Evolutionary conservation across 1,140 invertebrate genomes (phyloP), one percentile per base, ranked within the genome.

Genomic region (Lepidurus arcticus): DNA sequence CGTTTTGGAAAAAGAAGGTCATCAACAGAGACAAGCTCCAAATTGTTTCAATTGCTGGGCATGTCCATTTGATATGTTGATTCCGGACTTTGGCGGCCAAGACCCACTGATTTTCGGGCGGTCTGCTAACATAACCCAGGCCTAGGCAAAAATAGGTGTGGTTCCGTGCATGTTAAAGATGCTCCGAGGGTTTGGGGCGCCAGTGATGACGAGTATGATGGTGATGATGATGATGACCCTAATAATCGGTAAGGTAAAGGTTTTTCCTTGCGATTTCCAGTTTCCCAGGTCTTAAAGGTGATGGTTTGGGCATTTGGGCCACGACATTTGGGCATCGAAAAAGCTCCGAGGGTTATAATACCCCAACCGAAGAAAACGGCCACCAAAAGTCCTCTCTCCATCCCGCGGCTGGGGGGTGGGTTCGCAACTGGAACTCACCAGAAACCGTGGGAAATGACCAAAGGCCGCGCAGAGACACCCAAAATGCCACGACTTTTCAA

Each of bases 371-470:
- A 34, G 34, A 34, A 34, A 34, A 26, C 1, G 13, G 13, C 21
- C 21, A 65, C 47, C 47, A 65, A 13, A 6, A 65, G 53, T 13
- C 53, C 21, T 21, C 13, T 65, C 53, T 65, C 53, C 34, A 34
- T 34, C 34, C 53, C 13, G 53, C 13, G 53, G 53, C n/a, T 65
- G 16, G 13, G 53, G 53, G 53, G 34, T 34, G 34, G 53, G 53
- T 65, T 65, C 6, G 53, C 6, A 0, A 16, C 53, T 65, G 16
- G 21, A 65, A 16, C 53, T 9, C 21, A 65, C 21, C 34, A 21
- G 53, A 65, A 65, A 65, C 53, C 53, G 53, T 65, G 53, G 53
- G 53, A 65, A 65, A 65, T 65, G 53, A 65, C 53, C 53, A 65
- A 65, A 65, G 53, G 53, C 53, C 53, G 53, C 53, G 53, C 53